Base-by-base conservation (phyloP, 2,888 invertebrate species). In the Metopia argyrocephala region DNA sequence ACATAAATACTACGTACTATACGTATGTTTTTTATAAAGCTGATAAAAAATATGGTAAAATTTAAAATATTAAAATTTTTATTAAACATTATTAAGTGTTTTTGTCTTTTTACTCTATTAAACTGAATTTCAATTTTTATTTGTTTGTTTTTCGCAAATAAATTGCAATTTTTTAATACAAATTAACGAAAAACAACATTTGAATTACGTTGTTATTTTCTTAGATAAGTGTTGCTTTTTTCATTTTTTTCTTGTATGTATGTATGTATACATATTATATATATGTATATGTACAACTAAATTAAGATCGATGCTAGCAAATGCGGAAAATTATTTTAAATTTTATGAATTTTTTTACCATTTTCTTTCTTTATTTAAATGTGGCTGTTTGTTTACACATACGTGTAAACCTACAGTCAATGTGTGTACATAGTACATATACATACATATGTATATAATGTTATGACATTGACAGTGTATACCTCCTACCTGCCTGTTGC, bases 391-490 rank as follows among this genome's bases (percentile, higher is more conserved):
- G 38, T 38, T 12, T 6, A 38, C 4, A 38, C 9, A 15, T 9
- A 38, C 12, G 38, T 38, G 38, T 38, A 38, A 12, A 38, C n/a
- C n/a, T n/a, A n/a, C n/a, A 7, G 7, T 18, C 27, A 56, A 46
- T 59, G 3, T 66, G 52, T 20, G 28, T n/a, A n/a, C n/a, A n/a
- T n/a, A n/a, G n/a, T n/a, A n/a, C n/a, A n/a, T n/a, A n/a, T n/a
- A n/a, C 6, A 7, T 5, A 23, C 3, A 15, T 59, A 61, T 50
- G 9, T 54, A 20, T 7, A 18, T 31, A n/a, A 7, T 38, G 25
- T 70, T 46, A 68, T 73, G 71, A 62, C 78, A 78, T 73, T 78
- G 78, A 78, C 78, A 73, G n/a, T 78, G 78, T 48, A 78, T 66
- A 38, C 59, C 59, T 27, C 52, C 54, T 38, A 68, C 27, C 25